Conservation (phyloP, 2,888 invertebrate genomes). For the Oligia latruncula region DNA sequence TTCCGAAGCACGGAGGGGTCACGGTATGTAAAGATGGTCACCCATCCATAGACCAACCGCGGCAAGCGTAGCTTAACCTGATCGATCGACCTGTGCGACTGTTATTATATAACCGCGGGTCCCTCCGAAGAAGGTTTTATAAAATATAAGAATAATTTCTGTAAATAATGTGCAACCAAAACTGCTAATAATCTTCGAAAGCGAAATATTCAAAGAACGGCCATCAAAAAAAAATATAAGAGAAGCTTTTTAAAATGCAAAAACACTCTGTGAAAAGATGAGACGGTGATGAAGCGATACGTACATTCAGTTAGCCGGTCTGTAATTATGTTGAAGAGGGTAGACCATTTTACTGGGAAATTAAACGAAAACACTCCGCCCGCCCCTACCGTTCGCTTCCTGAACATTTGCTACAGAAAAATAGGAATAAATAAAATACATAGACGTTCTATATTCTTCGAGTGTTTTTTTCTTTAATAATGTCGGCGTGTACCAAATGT, state of each 20-base stretch:
- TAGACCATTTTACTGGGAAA: slow-evolving; percentile 84
- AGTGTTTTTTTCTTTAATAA: slow-evolving; percentile 51
- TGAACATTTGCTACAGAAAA: slow-evolving; percentile 65
- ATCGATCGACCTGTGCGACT: too few relatives aligned
- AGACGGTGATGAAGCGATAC: slow-evolving; percentile 80
- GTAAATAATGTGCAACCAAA: not conserved
- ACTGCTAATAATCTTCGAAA: slow-evolving; percentile 15
- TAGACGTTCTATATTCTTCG: slow-evolving; percentile 40
- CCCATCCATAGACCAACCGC: too few relatives aligned
- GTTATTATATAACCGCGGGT: too few relatives aligned
- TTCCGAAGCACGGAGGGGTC: too few relatives aligned
- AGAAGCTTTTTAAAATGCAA: slow-evolving; percentile 80
- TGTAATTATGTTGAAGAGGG: slow-evolving; percentile 85
- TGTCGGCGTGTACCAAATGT: slow-evolving; percentile 20
- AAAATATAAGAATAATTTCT: not conserved
- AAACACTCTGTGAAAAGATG: slow-evolving; percentile 77
- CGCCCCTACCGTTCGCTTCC: slow-evolving; percentile 69
- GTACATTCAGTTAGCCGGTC: slow-evolving; percentile 79
- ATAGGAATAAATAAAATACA: slow-evolving; percentile 59
- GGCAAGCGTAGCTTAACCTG: too few relatives aligned
- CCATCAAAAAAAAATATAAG: slow-evolving; percentile 70
- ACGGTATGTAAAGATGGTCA: too few relatives aligned
- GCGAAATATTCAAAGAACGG: slow-evolving; percentile 64
- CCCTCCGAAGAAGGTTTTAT: not conserved
- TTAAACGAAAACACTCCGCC: slow-evolving; percentile 86